Percentiles rank a stretch among this genome's conserved stretches.
phyloP scores from a whole-genome alignment of 2,113 vertebrate species.

The Felis catus region F.catus_Fca126_mat1.0 CM031418.1:47638001-47638500 shows the following conservation, averaged over 20 bases:
- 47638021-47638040: neutral
- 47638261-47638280: neutral
- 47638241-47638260: neutral
- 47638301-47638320: neutral
- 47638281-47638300: neutral
- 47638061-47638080: constrained; percentile 51
- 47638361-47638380: neutral
- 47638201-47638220: neutral
- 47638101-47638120: constrained; percentile 45
- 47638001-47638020: neutral
- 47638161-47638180: neutral
- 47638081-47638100: constrained; percentile 3
- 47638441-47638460: constrained; percentile 10
- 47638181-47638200: neutral
- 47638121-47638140: constrained; percentile 35
- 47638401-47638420: neutral
- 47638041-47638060: constrained; percentile 29
- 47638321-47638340: neutral
- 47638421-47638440: constrained; percentile 5
- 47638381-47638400: neutral
- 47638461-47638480: neutral
- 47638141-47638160: neutral
- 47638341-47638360: neutral
- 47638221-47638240: constrained; percentile 42
- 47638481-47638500: neutral